A percentile compares a stretch with the other conserved stretches of the same genome.
Evolutionary conservation across 1,140 invertebrate genomes (phyloP).

Genomic region (Camponotus pennsylvanicus): DNA sequence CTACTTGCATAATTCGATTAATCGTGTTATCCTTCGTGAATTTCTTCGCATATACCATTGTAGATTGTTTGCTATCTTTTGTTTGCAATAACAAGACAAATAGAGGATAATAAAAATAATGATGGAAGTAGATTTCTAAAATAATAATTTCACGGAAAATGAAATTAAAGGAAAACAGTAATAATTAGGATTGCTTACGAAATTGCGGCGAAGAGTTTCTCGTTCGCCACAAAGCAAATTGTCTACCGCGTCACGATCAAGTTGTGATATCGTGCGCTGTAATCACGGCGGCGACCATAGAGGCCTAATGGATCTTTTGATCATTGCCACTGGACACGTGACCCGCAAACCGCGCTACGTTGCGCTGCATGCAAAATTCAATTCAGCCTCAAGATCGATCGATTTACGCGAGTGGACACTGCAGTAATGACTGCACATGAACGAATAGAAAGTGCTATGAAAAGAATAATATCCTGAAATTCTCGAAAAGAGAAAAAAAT

Average conservation of each 20-base stretch:
- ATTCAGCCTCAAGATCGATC: constrained; percentile 44
- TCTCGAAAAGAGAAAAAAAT: neutral
- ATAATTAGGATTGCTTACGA: constrained; percentile 4
- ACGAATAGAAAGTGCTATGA: neutral
- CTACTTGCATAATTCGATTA: neutral
- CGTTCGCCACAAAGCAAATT: constrained; percentile 48
- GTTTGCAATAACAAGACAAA: neutral
- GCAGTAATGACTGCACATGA: constrained; percentile 19
- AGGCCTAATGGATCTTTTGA: constrained; percentile 61
- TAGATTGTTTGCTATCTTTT: neutral
- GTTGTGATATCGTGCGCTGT: constrained; percentile 34
- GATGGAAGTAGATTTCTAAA: neutral
- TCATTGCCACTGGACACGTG: constrained; percentile 55
- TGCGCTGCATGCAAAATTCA: constrained; percentile 45
- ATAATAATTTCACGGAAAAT: neutral
- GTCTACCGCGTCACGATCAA: constrained; percentile 43
- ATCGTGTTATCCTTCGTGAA: neutral
- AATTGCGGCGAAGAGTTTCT: constrained; percentile 50
- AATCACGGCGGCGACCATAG: constrained; percentile 41
- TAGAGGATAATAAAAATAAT: neutral
- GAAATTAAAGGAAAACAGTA: neutral
- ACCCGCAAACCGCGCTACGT: constrained; percentile 48
- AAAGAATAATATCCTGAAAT: neutral
- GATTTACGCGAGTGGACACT: constrained; percentile 23
- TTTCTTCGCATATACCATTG: constrained; percentile 2